phyloP scores from a whole-genome alignment of 2,113 vertebrate species.

The Synodontis membranacea region DNA sequence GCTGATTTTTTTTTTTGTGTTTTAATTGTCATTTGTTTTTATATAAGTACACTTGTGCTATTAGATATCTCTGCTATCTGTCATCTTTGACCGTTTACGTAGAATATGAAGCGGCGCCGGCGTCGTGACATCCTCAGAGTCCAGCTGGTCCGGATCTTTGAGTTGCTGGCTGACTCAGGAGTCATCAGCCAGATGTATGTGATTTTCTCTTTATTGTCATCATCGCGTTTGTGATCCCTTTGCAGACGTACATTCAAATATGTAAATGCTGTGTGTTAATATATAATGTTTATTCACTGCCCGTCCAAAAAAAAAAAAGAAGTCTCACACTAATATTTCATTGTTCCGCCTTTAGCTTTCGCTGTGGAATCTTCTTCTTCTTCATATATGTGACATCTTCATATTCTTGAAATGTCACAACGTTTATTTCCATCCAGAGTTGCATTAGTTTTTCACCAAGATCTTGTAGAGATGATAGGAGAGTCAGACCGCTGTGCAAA shows the following conservation, averaged over 20 bases:
- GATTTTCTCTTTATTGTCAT: background rate
- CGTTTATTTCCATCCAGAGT: too few species aligned
- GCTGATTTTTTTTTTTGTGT: constrained; percentile 37
- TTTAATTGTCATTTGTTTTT: constrained; percentile 18
- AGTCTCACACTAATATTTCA: too few species aligned
- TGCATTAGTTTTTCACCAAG: too few species aligned
- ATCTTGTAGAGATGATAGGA: too few species aligned
- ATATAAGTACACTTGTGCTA: background rate
- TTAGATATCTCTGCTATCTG: background rate
- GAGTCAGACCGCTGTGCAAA: too few species aligned
- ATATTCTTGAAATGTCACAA: too few species aligned
- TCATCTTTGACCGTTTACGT: background rate
- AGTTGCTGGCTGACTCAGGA: constrained; percentile 95
- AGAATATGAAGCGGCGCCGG: constrained; percentile 99
- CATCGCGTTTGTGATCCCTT: background rate
- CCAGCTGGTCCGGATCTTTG: constrained; percentile 98
- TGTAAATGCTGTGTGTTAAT: background rate
- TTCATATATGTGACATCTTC: too few species aligned
- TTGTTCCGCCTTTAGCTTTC: too few species aligned
- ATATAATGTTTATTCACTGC: too few species aligned
- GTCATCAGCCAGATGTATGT: constrained; percentile 94
- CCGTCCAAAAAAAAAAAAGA: too few species aligned
- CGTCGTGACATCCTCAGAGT: constrained; percentile 97
- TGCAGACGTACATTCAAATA: background rate
- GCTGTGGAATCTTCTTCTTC: too few species aligned